Evolutionary conservation across 2,797 vertebrate species (phyloP).

Genomic region (Dicrostonyx torquatus): DNA sequence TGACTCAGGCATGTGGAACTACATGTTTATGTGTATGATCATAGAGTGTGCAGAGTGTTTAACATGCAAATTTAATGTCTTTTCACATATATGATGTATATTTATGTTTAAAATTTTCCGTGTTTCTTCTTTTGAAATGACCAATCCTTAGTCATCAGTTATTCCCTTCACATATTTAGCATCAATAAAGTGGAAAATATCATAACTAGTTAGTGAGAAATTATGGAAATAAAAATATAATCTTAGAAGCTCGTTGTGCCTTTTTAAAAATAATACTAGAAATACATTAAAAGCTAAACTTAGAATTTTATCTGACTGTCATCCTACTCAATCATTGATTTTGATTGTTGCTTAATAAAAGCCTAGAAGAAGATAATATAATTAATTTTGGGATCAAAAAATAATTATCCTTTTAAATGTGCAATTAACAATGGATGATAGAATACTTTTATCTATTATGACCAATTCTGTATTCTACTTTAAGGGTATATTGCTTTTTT

Average conservation of each 20-base stretch:
- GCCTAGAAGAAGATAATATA: slow-evolving; percentile 31
- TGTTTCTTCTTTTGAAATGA: slow-evolving; percentile 35
- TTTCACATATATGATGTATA: not conserved
- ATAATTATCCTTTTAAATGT: slow-evolving; percentile 61
- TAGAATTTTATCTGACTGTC: slow-evolving; percentile 35
- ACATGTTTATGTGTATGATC: not conserved
- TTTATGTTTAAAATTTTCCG: not conserved
- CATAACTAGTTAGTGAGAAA: not conserved
- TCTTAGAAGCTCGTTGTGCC: slow-evolving; percentile 37
- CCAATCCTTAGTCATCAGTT: not conserved
- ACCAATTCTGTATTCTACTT: slow-evolving; percentile 37
- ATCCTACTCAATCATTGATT: slow-evolving; percentile 47
- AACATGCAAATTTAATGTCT: not conserved
- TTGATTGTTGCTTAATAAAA: slow-evolving; percentile 41
- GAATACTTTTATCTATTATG: slow-evolving; percentile 56
- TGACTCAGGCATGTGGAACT: not conserved
- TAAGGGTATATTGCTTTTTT: not conserved
- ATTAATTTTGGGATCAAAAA: slow-evolving; percentile 59
- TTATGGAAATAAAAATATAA: not conserved
- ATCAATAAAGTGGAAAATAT: slow-evolving; percentile 1
- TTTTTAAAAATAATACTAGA: slow-evolving; percentile 44
- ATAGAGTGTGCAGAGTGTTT: not conserved
- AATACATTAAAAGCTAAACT: slow-evolving; percentile 46
- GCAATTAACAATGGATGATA: slow-evolving; percentile 11
- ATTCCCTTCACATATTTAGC: not conserved